Base-by-base conservation (phyloP, 2,113 vertebrate species). In the Cinclus cinclus region DNA sequence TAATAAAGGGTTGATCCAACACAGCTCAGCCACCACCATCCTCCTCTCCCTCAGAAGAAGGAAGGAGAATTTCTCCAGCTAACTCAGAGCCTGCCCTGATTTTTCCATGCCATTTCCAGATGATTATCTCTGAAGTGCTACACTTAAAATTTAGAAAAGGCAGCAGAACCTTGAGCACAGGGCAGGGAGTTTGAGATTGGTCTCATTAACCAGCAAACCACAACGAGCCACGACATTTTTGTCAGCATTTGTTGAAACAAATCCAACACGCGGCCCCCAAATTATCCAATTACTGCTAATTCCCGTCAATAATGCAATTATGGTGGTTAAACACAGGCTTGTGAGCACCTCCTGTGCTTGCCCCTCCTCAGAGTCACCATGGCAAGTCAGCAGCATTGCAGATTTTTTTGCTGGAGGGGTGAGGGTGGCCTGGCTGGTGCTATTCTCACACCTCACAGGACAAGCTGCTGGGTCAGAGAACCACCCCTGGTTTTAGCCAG, bases 281-380 rank as follows among this genome's bases (percentile, higher is more conserved):
- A 78, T 87, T 59, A 87, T 33, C 81, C 90, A 87, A 44, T 93
- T 82, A 58, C 53, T 11, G 65, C 70, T 83, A 69, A 91, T 94
- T 85, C 28, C 82, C 53, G 6, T 75, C 77, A 37, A 60, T 83
- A 91, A 87, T 60, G 37, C 10, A 56, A 76, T 87, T 52, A 35
- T 0, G 3, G 37, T 11, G 14, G 23, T 7, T 21, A 8, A 6
- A 35, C 21, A 8, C 2, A 4, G 82, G 7, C 27, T n/a, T 6
- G 58, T 6, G 27, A 31, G 50, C 68, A 28, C 3, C 37, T 11
- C 68, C 63, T 23, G 46, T 3, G 49, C 71, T 71, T 17, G 4
- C 1, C 56, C 11, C 17, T 75, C 44, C 58, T 74, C 68, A 7
- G n/a, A 24, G 27, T 2, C 30, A 1, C 25, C 63, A 2, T 0